Conservation (phyloP, 2,113 vertebrate genomes). For the Nycticryphes semicollaris region DNA sequence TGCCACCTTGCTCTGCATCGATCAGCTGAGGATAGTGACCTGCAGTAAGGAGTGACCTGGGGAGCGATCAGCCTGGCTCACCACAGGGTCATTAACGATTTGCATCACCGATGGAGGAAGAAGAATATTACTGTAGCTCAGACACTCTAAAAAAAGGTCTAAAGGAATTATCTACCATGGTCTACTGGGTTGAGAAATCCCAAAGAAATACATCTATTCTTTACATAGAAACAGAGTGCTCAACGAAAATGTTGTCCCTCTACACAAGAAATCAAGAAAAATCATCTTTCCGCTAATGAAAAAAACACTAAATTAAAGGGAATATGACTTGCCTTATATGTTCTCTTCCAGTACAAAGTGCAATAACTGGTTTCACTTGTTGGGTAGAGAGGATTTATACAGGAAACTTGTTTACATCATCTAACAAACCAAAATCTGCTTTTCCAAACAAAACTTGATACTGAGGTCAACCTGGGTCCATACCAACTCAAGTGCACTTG, state of each 20-base stretch:
- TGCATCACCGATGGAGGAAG: background rate
- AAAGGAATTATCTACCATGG: background rate
- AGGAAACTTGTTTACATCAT: background rate
- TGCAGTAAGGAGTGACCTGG: background rate
- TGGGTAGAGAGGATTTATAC: background rate
- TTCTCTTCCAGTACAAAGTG: background rate
- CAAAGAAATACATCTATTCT: background rate
- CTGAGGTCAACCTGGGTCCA: background rate
- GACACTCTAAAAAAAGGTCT: background rate
- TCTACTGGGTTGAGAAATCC: background rate
- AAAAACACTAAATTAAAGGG: background rate
- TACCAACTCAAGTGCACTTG: background rate
- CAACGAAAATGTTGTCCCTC: background rate
- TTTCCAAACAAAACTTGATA: background rate
- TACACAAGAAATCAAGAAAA: background rate
- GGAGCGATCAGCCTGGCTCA: background rate
- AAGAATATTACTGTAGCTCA: background rate
- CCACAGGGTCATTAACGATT: background rate
- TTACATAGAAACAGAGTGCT: background rate
- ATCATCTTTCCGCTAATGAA: background rate
- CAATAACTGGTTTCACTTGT: background rate
- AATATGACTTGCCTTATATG: background rate
- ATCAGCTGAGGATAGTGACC: background rate
- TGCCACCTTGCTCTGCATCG: rapidly evolving
- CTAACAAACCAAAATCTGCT: background rate